Percentiles rank a stretch among this genome's conserved stretches.
Evolutionary conservation across 2,113 vertebrate genomes (phyloP).

Genomic region (Nothocercus julius): DNA sequence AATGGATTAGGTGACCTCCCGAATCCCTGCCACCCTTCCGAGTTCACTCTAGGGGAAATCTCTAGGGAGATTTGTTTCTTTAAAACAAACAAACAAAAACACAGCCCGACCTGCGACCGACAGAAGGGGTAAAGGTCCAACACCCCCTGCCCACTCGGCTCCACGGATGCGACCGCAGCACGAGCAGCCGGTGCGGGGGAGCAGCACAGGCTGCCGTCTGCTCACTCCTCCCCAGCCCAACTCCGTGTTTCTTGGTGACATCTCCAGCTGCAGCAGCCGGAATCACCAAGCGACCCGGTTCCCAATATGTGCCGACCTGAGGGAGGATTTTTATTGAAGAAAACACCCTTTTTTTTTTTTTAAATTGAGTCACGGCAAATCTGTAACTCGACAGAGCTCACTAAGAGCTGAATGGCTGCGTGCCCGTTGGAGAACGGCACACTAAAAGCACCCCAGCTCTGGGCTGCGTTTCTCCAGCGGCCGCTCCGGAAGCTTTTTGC

Average conservation of each 20-base stretch:
- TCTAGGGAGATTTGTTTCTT: not conserved
- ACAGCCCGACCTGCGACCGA: not conserved
- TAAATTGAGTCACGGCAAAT: not conserved
- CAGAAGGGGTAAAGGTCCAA: not conserved
- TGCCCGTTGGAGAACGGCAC: not conserved
- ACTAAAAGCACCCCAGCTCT: not conserved
- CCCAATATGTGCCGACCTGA: too few species aligned
- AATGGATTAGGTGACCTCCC: not conserved
- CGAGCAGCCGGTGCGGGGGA: rapidly evolving
- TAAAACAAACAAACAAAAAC: too few species aligned
- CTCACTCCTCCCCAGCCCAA: not conserved
- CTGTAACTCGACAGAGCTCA: rapidly evolving
- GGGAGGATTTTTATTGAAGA: too few species aligned
- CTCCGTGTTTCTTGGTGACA: not conserved
- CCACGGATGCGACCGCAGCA: not conserved
- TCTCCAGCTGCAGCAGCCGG: not conserved
- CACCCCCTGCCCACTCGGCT: rapidly evolving
- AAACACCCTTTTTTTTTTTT: not conserved
- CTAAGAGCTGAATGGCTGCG: not conserved
- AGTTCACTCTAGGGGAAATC: not conserved
- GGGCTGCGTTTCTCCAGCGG: not conserved
- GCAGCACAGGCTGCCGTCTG: not conserved
- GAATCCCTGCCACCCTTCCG: not conserved
- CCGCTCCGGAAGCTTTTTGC: not conserved
- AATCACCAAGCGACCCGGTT: rapidly evolving